Evolutionary conservation across 2,797 vertebrate species (phyloP).

Genomic region (Vespertilio murinus): DNA sequence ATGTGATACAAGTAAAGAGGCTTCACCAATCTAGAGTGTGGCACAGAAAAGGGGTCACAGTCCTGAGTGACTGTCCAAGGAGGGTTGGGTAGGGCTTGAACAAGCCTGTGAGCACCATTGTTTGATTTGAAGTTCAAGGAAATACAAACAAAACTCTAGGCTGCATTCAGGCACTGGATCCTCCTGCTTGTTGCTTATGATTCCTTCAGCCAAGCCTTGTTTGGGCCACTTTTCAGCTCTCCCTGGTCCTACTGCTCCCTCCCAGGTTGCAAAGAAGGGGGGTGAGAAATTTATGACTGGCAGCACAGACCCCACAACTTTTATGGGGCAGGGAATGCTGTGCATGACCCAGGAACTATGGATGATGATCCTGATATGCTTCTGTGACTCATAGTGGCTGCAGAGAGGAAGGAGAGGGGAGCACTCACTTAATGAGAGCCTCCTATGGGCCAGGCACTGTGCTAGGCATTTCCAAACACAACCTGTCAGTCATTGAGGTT

Average conservation of each 20-base stretch:
- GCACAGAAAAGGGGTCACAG: neutral
- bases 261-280: neutral
- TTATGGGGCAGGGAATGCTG: neutral
- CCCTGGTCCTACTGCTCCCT: neutral
- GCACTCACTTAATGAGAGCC: neutral
- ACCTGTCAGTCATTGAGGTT: neutral
- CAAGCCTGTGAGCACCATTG: neutral
- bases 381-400: neutral
- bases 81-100: neutral
- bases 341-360: neutral
- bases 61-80: neutral
- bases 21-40: neutral
- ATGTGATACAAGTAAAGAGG: neutral
- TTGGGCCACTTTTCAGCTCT: neutral
- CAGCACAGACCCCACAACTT: neutral
- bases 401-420: neutral
- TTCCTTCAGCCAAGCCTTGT: neutral
- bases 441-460: neutral
- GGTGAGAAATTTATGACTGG: neutral
- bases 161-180: neutral
- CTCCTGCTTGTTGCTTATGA: neutral
- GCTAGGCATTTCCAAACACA: neutral
- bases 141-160: neutral
- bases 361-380: neutral
- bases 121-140: neutral